Evolutionary conservation across 2,888 invertebrate species (phyloP).

Genomic region (Thymelicus lineola): DNA sequence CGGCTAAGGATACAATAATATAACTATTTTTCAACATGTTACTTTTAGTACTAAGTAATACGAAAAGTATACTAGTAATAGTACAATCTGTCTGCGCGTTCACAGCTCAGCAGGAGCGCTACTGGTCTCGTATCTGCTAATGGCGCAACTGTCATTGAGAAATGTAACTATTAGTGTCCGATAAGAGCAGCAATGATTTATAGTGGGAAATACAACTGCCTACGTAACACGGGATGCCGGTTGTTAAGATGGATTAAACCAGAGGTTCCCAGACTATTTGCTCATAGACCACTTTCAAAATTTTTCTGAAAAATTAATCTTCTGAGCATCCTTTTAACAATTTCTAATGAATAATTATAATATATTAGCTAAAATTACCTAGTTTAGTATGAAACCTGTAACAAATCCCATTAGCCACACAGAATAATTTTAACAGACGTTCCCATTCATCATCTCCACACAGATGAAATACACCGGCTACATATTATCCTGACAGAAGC

Average conservation of each 20-base stretch:
- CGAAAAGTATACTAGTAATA: constrained; percentile 1
- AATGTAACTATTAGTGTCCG: constrained; percentile 35
- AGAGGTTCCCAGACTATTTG: no score
- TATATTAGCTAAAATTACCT: not conserved
- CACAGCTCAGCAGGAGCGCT: constrained; percentile 34
- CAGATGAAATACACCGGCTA: constrained; percentile 12
- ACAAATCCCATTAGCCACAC: not conserved
- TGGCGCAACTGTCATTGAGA: constrained; percentile 34
- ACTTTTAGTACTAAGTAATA: no score
- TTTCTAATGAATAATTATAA: no score
- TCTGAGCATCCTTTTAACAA: no score
- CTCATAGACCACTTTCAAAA: no score
- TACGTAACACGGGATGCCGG: constrained; percentile 23
- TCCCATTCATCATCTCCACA: constrained; percentile 5
- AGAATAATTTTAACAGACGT: not conserved
- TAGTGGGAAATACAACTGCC: constrained; percentile 21
- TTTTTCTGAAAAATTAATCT: no score
- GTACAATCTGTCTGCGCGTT: constrained; percentile 14
- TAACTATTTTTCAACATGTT: not conserved
- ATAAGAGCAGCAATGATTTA: constrained; percentile 32
- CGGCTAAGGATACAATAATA: no score
- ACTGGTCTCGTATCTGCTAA: constrained; percentile 31
- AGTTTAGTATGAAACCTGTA: not conserved
- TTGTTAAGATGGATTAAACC: constrained; percentile 12
- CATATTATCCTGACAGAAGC: constrained; percentile 19